phyloP scores from a whole-genome alignment of 2,888 invertebrate genomes.

The Pristionchus fissidentatus region DNA sequence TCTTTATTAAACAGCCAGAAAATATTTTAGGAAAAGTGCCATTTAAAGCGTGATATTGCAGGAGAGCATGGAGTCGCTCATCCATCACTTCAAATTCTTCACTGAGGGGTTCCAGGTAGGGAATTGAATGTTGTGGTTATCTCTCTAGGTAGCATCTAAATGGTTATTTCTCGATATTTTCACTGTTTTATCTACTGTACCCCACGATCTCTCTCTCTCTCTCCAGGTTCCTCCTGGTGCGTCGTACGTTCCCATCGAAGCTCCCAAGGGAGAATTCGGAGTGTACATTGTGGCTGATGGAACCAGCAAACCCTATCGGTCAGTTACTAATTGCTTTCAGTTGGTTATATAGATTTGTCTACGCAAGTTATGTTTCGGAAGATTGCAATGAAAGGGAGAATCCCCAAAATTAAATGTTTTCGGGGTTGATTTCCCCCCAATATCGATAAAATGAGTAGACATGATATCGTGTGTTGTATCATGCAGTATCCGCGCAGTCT shows the following conservation, averaged over 20 bases:
- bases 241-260: conserved; percentile 95
- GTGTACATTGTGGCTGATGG: conserved; percentile 97
- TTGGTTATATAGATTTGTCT: too few relatives aligned
- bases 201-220: background rate
- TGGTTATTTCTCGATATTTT: too few relatives aligned
- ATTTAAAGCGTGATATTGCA: too few relatives aligned
- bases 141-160: too few relatives aligned
- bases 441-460: too few relatives aligned
- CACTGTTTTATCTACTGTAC: too few relatives aligned
- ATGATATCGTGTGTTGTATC: too few relatives aligned
- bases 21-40: too few relatives aligned
- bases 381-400: background rate
- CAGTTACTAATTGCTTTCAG: background rate
- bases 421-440: too few relatives aligned
- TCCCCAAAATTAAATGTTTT: too few relatives aligned
- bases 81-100: conserved; percentile 97
- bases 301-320: conserved; percentile 90
- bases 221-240: conserved; percentile 89
- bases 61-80: conserved; percentile 91
- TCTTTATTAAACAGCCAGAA: background rate
- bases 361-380: too few relatives aligned
- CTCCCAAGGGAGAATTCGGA: conserved; percentile 95
- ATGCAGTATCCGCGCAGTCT: background rate
- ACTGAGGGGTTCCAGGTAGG: conserved; percentile 92
- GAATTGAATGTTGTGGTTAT: too few relatives aligned